A percentile compares a stretch with the other conserved stretches of the same genome.
These are phyloP conservation scores for Muscicapa adusta DNA, from an alignment of 2,113 vertebrate species.

Conservation along the genomic window DNA sequence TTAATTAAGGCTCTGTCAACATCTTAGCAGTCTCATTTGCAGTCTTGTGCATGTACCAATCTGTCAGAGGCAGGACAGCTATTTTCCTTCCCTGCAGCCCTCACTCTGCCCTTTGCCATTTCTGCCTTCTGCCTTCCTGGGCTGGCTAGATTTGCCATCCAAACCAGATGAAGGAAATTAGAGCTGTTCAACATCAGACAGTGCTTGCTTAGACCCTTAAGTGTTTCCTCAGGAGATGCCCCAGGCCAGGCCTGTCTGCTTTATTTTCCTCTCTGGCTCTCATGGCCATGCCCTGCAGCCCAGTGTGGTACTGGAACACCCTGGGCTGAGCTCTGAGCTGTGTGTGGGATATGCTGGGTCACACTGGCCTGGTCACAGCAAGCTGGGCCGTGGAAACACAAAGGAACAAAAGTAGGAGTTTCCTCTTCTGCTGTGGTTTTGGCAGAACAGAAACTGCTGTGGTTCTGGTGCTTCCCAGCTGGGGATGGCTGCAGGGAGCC, in stretches of 20 bases:
- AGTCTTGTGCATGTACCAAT: background rate
- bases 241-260: background rate
- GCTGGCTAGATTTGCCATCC: background rate
- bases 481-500: background rate
- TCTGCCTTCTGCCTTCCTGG: background rate
- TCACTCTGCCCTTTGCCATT: background rate
- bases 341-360: background rate
- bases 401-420: background rate
- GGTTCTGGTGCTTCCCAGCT: background rate
- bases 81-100: background rate
- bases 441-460: background rate
- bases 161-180: background rate
- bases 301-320: background rate
- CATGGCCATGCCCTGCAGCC: background rate
- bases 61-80: background rate
- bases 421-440: background rate
- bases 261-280: background rate
- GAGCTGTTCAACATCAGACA: background rate
- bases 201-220: background rate
- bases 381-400: background rate
- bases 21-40: background rate
- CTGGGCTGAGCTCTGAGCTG: accelerated
- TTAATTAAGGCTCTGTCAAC: background rate
- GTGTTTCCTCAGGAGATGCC: background rate
- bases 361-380: background rate